Evolutionary conservation across 2,888 invertebrate genomes (phyloP).

Genomic region (Reticulitermes lucifugus): DNA sequence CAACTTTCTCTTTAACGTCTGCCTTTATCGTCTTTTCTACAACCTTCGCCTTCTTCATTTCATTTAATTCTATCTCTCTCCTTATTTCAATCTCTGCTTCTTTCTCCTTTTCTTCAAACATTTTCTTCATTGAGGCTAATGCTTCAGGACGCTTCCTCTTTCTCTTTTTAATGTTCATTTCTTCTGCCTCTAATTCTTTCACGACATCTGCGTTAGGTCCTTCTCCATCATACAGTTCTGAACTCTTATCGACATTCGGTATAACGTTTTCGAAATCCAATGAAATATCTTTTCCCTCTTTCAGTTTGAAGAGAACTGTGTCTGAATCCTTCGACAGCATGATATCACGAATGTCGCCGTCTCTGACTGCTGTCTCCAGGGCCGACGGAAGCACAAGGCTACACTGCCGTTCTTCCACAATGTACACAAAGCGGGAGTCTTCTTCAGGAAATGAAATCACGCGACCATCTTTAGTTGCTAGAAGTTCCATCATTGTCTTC

Average conservation of each 20-base stretch:
- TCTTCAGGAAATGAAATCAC: slow-evolving; percentile 64
- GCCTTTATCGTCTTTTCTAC: slow-evolving; percentile 46
- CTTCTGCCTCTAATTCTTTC: slow-evolving; percentile 61
- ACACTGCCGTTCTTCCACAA: slow-evolving; percentile 79
- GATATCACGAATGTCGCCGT: slow-evolving; percentile 81
- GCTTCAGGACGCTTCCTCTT: slow-evolving; percentile 70
- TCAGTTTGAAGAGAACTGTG: slow-evolving; percentile 78
- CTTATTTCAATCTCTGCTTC: slow-evolving; percentile 73
- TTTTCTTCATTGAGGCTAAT: slow-evolving; percentile 74
- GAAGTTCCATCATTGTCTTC: slow-evolving; percentile 60
- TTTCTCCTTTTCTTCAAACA: slow-evolving; percentile 82
- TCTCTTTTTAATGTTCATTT: slow-evolving; percentile 63
- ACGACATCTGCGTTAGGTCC: slow-evolving; percentile 70
- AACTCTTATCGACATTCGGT: slow-evolving; percentile 64
- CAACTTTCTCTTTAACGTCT: slow-evolving; percentile 13
- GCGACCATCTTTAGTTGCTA: slow-evolving; percentile 53
- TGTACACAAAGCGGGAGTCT: slow-evolving; percentile 76
- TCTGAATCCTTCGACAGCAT: slow-evolving; percentile 82
- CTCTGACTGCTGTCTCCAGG: slow-evolving; percentile 80
- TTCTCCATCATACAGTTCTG: slow-evolving; percentile 75
- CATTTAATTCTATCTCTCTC: slow-evolving; percentile 62
- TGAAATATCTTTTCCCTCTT: slow-evolving; percentile 80
- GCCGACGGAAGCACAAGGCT: slow-evolving; percentile 80
- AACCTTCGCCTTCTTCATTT: slow-evolving; percentile 60
- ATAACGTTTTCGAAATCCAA: slow-evolving; percentile 74